These are phyloP conservation scores for Machimus rusticus DNA, from an alignment of 2,888 invertebrate species.

Conservation along the genomic window DNA sequence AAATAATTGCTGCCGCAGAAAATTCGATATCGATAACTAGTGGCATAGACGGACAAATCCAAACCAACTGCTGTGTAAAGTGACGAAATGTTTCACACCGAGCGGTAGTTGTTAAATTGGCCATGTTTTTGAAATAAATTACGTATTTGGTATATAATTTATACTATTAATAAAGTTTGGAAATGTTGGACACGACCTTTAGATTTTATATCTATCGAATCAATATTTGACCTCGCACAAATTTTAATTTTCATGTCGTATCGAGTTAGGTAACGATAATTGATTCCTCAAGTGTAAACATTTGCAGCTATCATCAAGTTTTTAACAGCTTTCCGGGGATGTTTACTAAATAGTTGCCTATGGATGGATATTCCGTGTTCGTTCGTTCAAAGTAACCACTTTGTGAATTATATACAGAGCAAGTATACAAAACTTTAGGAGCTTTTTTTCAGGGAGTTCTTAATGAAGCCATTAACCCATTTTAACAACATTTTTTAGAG, in stretches of 20 bases:
- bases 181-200: neutral
- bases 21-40: neutral
- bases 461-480: too few relatives aligned
- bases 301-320: neutral
- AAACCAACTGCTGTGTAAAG: neutral
- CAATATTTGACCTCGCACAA: neutral
- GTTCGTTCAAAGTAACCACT: neutral
- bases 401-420: too few relatives aligned
- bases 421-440: too few relatives aligned
- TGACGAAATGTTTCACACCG: neutral
- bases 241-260: neutral
- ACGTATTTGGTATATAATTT: neutral
- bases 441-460: too few relatives aligned
- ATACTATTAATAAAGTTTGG: neutral
- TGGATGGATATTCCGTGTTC: neutral
- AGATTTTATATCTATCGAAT: neutral
- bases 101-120: neutral
- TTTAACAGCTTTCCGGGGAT: neutral
- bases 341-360: neutral
- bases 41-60: neutral
- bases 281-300: neutral
- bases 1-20: neutral
- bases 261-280: neutral
- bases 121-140: neutral
- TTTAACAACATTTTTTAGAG: too few relatives aligned